Conservation (phyloP, 2,888 invertebrate species). For the Caenorhabditis zanzibari region DNA sequence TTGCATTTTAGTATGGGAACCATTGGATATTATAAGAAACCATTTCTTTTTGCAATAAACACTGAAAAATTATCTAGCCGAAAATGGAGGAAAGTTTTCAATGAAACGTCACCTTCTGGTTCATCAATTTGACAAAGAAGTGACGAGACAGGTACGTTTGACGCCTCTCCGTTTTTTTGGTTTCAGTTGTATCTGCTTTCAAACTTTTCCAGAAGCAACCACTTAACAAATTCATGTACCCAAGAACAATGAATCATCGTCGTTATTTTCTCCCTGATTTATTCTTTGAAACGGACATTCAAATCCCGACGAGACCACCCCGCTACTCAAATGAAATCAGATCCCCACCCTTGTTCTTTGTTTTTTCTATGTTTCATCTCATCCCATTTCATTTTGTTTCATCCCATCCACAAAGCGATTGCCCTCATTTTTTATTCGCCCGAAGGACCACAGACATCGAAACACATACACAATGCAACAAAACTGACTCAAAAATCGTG, state of each 20-base stretch:
- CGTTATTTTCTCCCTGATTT: conserved; percentile 56
- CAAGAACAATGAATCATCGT: conserved; percentile 37
- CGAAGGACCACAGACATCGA: neutral
- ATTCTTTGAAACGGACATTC: conserved; percentile 28
- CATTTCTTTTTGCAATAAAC: too few species aligned
- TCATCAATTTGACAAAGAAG: neutral
- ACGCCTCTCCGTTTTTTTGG: conserved; percentile 2
- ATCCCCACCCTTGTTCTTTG: conserved; percentile 28
- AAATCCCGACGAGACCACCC: conserved; percentile 36
- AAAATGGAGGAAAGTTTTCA: too few species aligned
- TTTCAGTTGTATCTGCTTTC: neutral
- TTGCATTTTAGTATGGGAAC: too few species aligned
- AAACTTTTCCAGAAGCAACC: neutral
- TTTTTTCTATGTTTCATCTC: neutral
- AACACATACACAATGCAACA: conserved; percentile 16
- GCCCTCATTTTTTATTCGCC: conserved; percentile 41
- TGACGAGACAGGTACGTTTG: conserved; percentile 55
- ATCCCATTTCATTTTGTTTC: conserved; percentile 7
- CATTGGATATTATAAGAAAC: too few species aligned
- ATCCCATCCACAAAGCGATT: neutral
- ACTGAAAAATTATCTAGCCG: too few species aligned
- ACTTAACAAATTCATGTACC: too few species aligned
- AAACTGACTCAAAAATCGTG: conserved; percentile 56
- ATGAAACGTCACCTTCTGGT: too few species aligned
- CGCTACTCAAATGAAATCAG: conserved; percentile 55